Conservation (phyloP, 2,113 vertebrate genomes). For the Harpagus bidentatus region DNA sequence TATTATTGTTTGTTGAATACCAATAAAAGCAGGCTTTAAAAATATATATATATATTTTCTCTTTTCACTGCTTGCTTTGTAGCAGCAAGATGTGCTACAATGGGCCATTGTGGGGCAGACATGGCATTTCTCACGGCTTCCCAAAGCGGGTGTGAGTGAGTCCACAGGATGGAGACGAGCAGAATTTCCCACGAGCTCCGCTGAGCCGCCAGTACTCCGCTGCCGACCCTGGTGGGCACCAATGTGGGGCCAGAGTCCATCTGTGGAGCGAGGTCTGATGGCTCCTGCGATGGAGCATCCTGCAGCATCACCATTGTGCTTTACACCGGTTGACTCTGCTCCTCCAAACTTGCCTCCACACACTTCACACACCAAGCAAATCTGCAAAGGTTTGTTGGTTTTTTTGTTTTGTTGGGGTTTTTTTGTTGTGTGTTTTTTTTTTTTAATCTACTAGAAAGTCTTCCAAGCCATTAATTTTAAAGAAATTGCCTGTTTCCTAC, state of each 20-base stretch:
- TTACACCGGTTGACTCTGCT: accelerated
- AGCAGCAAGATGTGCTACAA: not conserved
- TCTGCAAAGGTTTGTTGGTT: not conserved
- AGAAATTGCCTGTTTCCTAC: not conserved
- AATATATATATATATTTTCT: not conserved
- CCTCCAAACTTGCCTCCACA: not conserved
- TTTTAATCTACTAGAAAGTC: not conserved
- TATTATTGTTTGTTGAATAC: constrained; percentile 24
- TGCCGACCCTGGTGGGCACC: not conserved
- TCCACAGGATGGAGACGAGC: accelerated
- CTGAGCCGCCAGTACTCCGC: accelerated
- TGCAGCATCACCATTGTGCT: not conserved
- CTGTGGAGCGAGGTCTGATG: not conserved
- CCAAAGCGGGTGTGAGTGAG: accelerated
- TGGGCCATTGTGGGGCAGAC: accelerated
- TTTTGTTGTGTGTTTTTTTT: not conserved
- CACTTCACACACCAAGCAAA: not conserved
- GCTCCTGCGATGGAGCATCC: accelerated
- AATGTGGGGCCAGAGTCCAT: accelerated
- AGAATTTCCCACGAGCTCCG: not conserved
- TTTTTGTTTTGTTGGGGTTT: no score
- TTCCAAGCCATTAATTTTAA: not conserved
- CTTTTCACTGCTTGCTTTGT: not conserved
- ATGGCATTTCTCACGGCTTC: no score
- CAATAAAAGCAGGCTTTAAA: not conserved